Base-by-base conservation (phyloP, 2,888 invertebrate species). In the Charanyca ferruginea region DNA sequence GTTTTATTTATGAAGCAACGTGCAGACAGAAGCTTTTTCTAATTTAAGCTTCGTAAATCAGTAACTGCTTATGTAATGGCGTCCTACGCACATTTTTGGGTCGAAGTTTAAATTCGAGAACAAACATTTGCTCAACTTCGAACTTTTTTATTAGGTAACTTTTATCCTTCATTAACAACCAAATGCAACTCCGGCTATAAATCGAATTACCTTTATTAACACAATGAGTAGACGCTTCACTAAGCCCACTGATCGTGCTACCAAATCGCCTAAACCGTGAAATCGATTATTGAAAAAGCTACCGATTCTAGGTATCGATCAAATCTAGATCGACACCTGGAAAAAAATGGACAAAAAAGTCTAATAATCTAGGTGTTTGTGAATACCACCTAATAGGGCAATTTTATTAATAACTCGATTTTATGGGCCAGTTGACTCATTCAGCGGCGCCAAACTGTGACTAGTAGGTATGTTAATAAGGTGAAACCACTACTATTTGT, bases 361-460 rank as follows among this genome's bases (percentile, higher is more conserved):
- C 35, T 45, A 48, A 38, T 58, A 61, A 74, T 69, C 67, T 74
- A 79, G 73, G 77, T 80, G 77, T 83, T 73, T 61, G 62, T 73
- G 79, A 82, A 84, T 83, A 83, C 73, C 70, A 79, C 80, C 81
- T 85, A 89, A 86, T 88, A 84, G 77, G 86, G 83, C 73, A 87
- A 81, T 87, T 86, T 87, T 83, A 76, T 85, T 85, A 85, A 85
- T 85, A 82, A 83, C 68, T 66, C 79, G 66, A 77, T 78, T 88
- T 87, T 86, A 85, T 85, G 86, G 71, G 87, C 85, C 80, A 81
- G 84, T 88, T 91, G 91, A 90, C 89, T 91, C 89, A 85, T 83
- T 74, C 79, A 62, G 64, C 78, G 88, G 89, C 90, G 89, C 89
- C 89, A 85, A 89, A 88, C 83, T 86, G 83, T 87, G 86, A 86